phyloP scores from a whole-genome alignment of 2,888 invertebrate species.

The Eupithecia dodoneata region DNA sequence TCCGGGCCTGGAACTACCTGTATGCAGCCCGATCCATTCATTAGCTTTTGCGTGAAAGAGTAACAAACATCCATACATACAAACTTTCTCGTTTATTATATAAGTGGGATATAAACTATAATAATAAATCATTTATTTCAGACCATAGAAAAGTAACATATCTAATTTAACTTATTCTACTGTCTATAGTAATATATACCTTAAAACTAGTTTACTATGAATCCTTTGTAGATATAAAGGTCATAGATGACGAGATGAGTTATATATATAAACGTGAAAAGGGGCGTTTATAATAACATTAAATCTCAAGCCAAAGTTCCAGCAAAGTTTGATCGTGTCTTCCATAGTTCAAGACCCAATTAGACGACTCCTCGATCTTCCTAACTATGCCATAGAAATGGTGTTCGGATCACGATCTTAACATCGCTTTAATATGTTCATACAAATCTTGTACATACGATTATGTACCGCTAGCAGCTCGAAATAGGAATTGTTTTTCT shows the following conservation, averaged over 20 bases:
- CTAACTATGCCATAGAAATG: conserved; percentile 12
- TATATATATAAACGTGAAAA: neutral
- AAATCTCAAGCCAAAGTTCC: conserved; percentile 15
- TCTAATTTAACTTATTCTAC: too few relatives aligned
- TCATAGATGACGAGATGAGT: neutral
- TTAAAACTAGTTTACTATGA: neutral
- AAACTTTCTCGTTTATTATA: too few relatives aligned
- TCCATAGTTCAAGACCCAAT: conserved; percentile 22
- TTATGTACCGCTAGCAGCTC: neutral
- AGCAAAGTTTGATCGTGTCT: conserved; percentile 11
- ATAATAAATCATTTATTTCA: too few relatives aligned
- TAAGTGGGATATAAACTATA: too few relatives aligned
- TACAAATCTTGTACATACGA: neutral
- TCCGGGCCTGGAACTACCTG: too few relatives aligned
- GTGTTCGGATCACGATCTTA: neutral
- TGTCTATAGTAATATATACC: too few relatives aligned
- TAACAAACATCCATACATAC: too few relatives aligned
- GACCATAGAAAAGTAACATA: too few relatives aligned
- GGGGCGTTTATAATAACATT: conserved; percentile 11
- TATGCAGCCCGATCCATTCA: too few relatives aligned
- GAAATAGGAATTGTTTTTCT: neutral
- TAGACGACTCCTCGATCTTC: conserved; percentile 6
- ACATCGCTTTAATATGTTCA: neutral
- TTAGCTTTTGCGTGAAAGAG: too few relatives aligned
- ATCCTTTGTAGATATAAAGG: neutral